Base-by-base conservation (phyloP, 2,113 vertebrate genomes). In the Aptenodytes forsteri region DNA sequence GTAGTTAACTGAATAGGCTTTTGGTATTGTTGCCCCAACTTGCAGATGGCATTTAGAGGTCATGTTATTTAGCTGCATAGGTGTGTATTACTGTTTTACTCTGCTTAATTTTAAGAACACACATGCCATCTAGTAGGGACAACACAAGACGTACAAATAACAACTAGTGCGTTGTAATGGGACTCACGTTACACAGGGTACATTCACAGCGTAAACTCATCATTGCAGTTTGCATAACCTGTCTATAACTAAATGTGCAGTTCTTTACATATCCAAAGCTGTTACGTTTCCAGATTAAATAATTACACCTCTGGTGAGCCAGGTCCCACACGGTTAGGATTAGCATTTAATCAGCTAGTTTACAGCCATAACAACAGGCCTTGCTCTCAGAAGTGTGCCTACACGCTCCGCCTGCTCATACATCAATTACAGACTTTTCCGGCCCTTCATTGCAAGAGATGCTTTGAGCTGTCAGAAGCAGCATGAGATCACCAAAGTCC, bases 261-360 rank as follows among this genome's bases (percentile, higher is more conserved):
- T 85, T 82, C 44, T 27, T 69, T 64, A 70, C 54, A 52, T 23
- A 92, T 58, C 65, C 80, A 92, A 61, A 88, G 62, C 65, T 17
- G 3, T 86, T 59, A 86, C 5, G 21, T 94, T 76, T 69, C 79
- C 27, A 44, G 38, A 88, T 73, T 65, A 75, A 96, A 90, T 90
- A 96, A 93, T 80, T 85, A 81, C 38, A 91, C 22, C 27, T 89
- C 95, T 90, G 65, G 61, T 91, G 47, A 96, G 70, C 20, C 40
- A 67, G n/a, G 64, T 93, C 78, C 69, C 76, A 79, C 7, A 2
- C 71, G 75, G 38, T 81, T 92, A 67, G 77, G 78, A 96, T 96
- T 92, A 90, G 83, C 16, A 70, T 88, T 95, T 73, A 95, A 87
- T 92, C 10, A 3, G 59, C 14, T 88, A 76, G 83, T 67, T 96